Percentiles rank a stretch among this genome's conserved stretches.
phyloP scores from a whole-genome alignment of 2,797 vertebrate genomes.

The Acanthurus tractus region DNA sequence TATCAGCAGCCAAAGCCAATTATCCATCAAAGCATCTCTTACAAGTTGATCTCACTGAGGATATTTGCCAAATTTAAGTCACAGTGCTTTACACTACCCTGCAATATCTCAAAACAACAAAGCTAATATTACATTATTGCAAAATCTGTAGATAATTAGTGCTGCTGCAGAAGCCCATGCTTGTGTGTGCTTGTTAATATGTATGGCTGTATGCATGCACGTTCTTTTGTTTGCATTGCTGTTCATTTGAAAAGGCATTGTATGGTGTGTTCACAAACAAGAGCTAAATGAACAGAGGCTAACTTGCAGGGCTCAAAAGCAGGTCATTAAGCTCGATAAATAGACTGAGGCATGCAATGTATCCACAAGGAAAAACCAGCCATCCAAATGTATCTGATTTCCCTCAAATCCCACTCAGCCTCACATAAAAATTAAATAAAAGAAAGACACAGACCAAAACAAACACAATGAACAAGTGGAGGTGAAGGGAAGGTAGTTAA shows the following conservation, averaged over 20 bases:
- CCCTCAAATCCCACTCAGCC: constrained; percentile 20
- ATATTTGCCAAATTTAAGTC: constrained; percentile 48
- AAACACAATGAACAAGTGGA: constrained; percentile 20
- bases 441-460: constrained; percentile 30
- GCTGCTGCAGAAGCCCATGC: background rate
- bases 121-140: constrained; percentile 10
- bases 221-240: constrained; percentile 22
- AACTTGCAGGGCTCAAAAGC: constrained; percentile 47
- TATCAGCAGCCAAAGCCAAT: constrained; percentile 53
- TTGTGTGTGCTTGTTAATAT: constrained; percentile 29
- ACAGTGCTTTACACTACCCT: constrained; percentile 13
- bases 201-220: constrained; percentile 17
- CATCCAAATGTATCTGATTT: constrained; percentile 32
- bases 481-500: constrained; percentile 33
- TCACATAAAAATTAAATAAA: constrained; percentile 32
- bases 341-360: constrained; percentile 26
- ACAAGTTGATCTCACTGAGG: constrained; percentile 48
- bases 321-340: constrained; percentile 38
- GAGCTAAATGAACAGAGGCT: constrained; percentile 36
- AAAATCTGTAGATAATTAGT: constrained; percentile 28
- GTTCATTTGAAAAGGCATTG: constrained; percentile 33
- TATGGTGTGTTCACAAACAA: constrained; percentile 46
- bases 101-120: constrained; percentile 10
- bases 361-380: constrained; percentile 23
- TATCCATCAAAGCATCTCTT: constrained; percentile 51